phyloP scores from a whole-genome alignment of 2,888 invertebrate species.

The Melanostoma scalare region DNA sequence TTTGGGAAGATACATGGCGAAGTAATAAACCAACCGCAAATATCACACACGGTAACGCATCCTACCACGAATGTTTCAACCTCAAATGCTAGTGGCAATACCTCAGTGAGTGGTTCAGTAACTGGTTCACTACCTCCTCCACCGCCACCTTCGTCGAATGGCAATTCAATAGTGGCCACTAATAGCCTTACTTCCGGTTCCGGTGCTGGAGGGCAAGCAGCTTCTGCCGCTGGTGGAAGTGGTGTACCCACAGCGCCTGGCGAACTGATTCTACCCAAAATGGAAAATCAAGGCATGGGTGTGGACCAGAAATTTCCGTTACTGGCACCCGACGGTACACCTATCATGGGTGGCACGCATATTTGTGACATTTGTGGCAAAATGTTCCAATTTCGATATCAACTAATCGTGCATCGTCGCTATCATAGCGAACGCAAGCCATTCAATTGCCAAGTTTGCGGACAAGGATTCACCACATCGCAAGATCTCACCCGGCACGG shows the following conservation, averaged over 20 bases:
- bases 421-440: conserved; percentile 94
- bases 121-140: conserved; percentile 67
- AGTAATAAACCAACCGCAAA: conserved; percentile 82
- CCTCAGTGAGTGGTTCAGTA: conserved; percentile 66
- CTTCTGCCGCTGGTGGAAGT: conserved; percentile 24
- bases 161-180: conserved; percentile 73
- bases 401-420: conserved; percentile 92
- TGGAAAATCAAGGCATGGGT: conserved; percentile 80
- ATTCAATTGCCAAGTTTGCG: conserved; percentile 91
- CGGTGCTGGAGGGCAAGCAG: conserved; percentile 52
- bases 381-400: conserved; percentile 93
- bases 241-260: conserved; percentile 72
- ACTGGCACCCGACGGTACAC: conserved; percentile 83
- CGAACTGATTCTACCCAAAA: conserved; percentile 81
- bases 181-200: conserved; percentile 66
- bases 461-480: conserved; percentile 91
- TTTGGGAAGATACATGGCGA: conserved; percentile 86
- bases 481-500: conserved; percentile 91
- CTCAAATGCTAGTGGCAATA: conserved; percentile 76
- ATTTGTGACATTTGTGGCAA: conserved; percentile 93
- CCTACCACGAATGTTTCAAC: conserved; percentile 78
- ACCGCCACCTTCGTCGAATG: conserved; percentile 59
- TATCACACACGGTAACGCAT: conserved; percentile 81
- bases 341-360: conserved; percentile 86
- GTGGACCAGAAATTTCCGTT: conserved; percentile 83